Percentiles rank a stretch among this genome's conserved stretches.
Evolutionary conservation across 2,113 vertebrate genomes (phyloP).

Genomic region (Indri indri): DNA sequence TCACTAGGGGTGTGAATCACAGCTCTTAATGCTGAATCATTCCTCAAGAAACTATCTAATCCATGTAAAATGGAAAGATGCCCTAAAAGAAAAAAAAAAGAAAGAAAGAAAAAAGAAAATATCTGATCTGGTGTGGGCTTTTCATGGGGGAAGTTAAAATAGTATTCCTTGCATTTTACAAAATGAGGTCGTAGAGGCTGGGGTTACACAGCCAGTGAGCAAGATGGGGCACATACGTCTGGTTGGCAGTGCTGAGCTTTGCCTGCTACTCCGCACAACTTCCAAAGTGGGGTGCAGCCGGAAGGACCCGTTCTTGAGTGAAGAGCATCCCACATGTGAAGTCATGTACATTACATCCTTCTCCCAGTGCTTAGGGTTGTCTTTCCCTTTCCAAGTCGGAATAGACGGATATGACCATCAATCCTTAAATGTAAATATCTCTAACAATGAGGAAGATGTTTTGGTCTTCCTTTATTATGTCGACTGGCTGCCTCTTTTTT

Average conservation of each 20-base stretch:
- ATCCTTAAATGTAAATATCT: not conserved
- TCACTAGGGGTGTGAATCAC: not conserved
- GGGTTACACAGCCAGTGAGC: accelerated
- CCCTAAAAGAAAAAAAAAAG: too few species aligned
- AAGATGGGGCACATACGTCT: not conserved
- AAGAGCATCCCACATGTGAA: not conserved
- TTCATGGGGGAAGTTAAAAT: not conserved
- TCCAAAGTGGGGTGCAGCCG: not conserved
- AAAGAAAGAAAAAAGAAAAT: not conserved
- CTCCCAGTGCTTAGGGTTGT: not conserved
- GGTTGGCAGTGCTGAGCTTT: not conserved
- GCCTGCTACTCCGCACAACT: not conserved
- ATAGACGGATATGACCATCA: not conserved
- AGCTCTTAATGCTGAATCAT: not conserved
- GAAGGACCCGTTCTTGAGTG: not conserved
- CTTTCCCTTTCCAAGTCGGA: not conserved
- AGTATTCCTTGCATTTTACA: not conserved
- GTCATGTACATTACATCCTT: not conserved
- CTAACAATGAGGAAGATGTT: not conserved
- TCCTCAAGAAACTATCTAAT: not conserved
- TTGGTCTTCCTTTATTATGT: not conserved
- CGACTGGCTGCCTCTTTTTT: not conserved
- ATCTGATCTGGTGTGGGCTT: not conserved
- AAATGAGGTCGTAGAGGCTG: not conserved
- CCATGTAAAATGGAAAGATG: too few species aligned